Conservation (phyloP, 2,797 vertebrate genomes). For the Siniperca obscura region DNA sequence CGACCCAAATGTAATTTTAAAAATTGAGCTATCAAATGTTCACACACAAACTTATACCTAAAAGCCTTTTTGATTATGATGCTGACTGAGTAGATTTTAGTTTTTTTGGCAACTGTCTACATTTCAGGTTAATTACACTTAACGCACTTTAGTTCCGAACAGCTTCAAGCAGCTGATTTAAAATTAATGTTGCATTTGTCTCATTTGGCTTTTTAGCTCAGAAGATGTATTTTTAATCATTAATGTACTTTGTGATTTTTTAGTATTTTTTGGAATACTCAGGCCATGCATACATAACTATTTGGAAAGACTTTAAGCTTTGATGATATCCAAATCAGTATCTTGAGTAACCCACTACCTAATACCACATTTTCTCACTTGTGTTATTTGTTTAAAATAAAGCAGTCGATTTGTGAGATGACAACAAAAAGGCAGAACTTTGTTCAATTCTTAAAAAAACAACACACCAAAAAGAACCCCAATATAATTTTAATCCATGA, state of each 20-base stretch:
- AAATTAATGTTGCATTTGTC: constrained; percentile 55
- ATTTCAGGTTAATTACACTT: constrained; percentile 48
- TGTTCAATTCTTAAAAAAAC: constrained; percentile 49
- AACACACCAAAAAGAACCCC: constrained; percentile 67
- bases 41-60: constrained; percentile 2
- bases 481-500: constrained; percentile 74
- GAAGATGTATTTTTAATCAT: constrained; percentile 58
- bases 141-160: constrained; percentile 35
- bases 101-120: constrained; percentile 19
- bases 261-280: constrained; percentile 26
- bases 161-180: constrained; percentile 56
- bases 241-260: constrained; percentile 52
- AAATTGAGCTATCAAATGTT: constrained; percentile 23
- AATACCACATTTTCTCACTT: constrained; percentile 11
- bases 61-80: constrained; percentile 21
- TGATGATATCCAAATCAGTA: constrained; percentile 33
- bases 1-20: constrained; percentile 31
- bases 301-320: constrained; percentile 26
- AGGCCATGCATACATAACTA: constrained; percentile 26
- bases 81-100: background rate
- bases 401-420: constrained; percentile 11
- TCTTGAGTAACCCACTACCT: constrained; percentile 7
- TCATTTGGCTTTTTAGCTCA: constrained; percentile 48
- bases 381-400: background rate
- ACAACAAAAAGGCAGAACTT: constrained; percentile 22